Base-by-base conservation (phyloP, 2,797 vertebrate genomes). In the Choloepus didactylus region DNA sequence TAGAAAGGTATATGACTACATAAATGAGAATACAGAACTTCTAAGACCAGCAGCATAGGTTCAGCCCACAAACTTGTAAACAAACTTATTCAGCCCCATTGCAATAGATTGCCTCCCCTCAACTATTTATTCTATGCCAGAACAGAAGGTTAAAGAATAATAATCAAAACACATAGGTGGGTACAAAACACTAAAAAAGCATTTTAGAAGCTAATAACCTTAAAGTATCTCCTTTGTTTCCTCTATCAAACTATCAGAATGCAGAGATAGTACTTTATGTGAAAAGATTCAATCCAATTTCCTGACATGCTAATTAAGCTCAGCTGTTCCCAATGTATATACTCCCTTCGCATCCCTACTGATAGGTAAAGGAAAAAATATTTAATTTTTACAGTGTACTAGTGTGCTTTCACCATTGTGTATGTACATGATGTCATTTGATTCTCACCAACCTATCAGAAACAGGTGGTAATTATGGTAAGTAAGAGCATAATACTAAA, bases 281-380 rank as follows among this genome's bases (percentile, higher is more conserved):
- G 51, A 90, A 94, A 92, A 82, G 44, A 80, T 23, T 76, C n/a
- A 67, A 64, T 44, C 31, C 11, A 90, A 67, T 56, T 86, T 97
- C 60, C 69, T 38, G 19, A 88, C 38, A 85, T 95, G 21, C 89
- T 95, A 85, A 90, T 93, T 95, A 54, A 88, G 73, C 75, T 60
- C 46, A 80, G 49, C 18, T 70, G 75, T 51, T 54, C 67, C 41
- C 15, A 49, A 54, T 2, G 41, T 23, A 77, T 49, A 73, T 62
- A 89, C 25, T 88, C 38, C 85, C 41, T 95, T 73, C 35, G 64
- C 38, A 44, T 38, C 44, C 41, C 60, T 82, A 84, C 4, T 77
- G 83, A 87, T 1, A 60, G 23, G 35, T 77, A 75, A 93, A 91
- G 41, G n/a, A 72, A 73, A 85, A 35, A 70, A 27, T 6, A 64